Evolutionary conservation across 2,888 invertebrate genomes (phyloP).

Genomic region (Cryptosula pallasiana): DNA sequence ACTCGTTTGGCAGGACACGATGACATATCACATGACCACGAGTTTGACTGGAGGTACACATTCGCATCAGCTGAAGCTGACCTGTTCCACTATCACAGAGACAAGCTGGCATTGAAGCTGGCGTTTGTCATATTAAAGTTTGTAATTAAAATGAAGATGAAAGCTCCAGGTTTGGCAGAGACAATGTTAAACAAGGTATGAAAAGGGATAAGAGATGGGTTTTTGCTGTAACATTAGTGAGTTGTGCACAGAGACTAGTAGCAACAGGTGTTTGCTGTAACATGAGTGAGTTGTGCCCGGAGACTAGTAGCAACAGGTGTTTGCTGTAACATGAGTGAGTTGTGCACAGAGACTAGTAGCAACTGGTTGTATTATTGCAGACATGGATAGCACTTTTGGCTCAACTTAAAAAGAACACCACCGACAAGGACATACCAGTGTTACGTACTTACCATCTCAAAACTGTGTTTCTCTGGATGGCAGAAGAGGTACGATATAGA

Average conservation of each 20-base stretch:
- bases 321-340: too few relatives aligned
- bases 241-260: too few relatives aligned
- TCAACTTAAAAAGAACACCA: background rate
- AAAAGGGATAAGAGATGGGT: too few relatives aligned
- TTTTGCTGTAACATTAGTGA: too few relatives aligned
- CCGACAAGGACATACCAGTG: background rate
- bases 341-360: too few relatives aligned
- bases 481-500: background rate
- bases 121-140: background rate
- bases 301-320: too few relatives aligned
- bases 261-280: too few relatives aligned
- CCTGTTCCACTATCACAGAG: background rate
- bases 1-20: background rate
- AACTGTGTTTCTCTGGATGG: background rate
- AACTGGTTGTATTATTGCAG: too few relatives aligned
- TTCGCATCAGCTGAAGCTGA: background rate
- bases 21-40: background rate
- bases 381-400: too few relatives aligned
- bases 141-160: background rate
- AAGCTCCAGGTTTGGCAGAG: background rate
- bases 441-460: background rate
- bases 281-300: too few relatives aligned
- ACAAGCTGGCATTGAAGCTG: background rate
- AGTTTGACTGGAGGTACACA: background rate
- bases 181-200: too few relatives aligned